Conservation (phyloP, 2,888 invertebrate genomes). For the Brachyptera putata region DNA sequence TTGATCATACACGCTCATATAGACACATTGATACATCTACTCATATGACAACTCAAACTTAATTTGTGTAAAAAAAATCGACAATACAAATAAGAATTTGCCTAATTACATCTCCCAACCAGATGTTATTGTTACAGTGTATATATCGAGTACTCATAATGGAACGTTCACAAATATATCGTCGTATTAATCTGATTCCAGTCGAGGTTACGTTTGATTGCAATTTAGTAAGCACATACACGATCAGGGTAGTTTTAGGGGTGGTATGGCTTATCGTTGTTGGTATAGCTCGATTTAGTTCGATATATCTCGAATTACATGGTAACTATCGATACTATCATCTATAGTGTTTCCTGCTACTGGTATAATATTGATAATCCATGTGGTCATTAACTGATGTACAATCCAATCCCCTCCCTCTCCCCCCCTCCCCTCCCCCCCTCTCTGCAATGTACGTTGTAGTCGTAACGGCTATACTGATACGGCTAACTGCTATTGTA, state of each 20-base stretch:
- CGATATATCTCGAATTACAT: conserved; percentile 18
- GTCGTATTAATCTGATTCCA: conserved; percentile 13
- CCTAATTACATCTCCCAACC: too few relatives aligned
- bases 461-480: conserved; percentile 10
- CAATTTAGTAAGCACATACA: conserved; percentile 17
- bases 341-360: conserved; percentile 3
- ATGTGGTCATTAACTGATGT: conserved; percentile 8
- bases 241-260: conserved; percentile 7
- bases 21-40: too few relatives aligned
- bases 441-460: background rate
- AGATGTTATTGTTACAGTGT: background rate
- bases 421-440: too few relatives aligned
- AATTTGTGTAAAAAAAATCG: too few relatives aligned
- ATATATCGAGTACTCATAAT: background rate
- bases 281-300: conserved; percentile 15
- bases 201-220: conserved; percentile 20
- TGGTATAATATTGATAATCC: conserved; percentile 15
- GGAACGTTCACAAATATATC: conserved; percentile 19
- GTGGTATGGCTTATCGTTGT: conserved; percentile 17
- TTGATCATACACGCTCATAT: too few relatives aligned
- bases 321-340: conserved; percentile 7
- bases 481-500: too few relatives aligned
- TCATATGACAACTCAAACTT: too few relatives aligned
- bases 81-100: too few relatives aligned
- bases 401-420: too few relatives aligned